Evolutionary conservation across 2,888 invertebrate species (phyloP).

Genomic region (Himalopsyche kuldschensis): DNA sequence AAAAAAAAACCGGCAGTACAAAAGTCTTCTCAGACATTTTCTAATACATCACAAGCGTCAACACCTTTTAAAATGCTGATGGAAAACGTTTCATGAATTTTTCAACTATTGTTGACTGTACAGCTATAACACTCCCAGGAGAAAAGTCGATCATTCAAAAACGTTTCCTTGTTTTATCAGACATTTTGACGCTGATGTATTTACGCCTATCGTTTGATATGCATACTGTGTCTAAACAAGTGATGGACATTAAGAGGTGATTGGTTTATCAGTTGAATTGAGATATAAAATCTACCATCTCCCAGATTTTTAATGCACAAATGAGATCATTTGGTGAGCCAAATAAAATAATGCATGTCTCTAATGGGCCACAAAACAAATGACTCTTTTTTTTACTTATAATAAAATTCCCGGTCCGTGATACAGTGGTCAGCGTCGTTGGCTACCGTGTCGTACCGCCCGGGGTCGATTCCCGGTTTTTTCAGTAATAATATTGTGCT

Average conservation of each 20-base stretch:
- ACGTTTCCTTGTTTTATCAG: background rate
- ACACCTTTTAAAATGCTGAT: background rate
- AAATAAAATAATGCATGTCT: too few species aligned
- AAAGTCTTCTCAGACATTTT: background rate
- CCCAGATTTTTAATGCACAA: too few species aligned
- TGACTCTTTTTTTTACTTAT: too few species aligned
- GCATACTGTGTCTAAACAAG: background rate
- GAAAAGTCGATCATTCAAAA: background rate
- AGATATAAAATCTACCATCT: too few species aligned
- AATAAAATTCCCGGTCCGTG: too few species aligned
- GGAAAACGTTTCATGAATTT: background rate
- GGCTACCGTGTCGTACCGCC: too few species aligned
- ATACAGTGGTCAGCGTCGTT: too few species aligned
- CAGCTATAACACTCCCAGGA: background rate
- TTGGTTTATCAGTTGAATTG: too few species aligned
- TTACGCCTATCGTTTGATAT: background rate
- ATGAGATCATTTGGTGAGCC: too few species aligned
- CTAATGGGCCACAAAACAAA: too few species aligned
- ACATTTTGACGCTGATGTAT: background rate
- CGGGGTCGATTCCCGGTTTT: too few species aligned
- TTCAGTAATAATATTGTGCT: too few species aligned
- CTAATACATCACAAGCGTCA: background rate
- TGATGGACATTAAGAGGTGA: background rate
- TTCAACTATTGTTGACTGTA: background rate
- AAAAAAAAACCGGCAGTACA: background rate